phyloP scores from a whole-genome alignment of 2,113 vertebrate genomes.

The Gopherus flavomarginatus region DNA sequence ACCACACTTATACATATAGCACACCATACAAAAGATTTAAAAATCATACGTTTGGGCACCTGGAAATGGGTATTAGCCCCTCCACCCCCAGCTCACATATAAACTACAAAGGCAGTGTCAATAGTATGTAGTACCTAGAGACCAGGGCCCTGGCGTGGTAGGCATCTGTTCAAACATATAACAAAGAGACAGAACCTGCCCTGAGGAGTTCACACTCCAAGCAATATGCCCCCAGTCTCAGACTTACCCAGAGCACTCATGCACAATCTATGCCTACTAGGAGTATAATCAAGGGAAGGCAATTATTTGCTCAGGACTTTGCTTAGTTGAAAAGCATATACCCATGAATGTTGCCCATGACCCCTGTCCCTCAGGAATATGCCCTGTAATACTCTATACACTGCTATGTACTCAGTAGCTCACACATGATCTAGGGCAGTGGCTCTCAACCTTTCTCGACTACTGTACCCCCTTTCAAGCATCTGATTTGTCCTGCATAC shows the following conservation, averaged over 20 bases:
- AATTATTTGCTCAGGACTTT: background rate
- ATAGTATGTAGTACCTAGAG: background rate
- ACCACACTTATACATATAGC: background rate
- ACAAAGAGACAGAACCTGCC: background rate
- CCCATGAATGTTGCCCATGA: background rate
- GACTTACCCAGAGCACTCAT: background rate
- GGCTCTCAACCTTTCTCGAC: too few species aligned
- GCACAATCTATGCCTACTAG: background rate
- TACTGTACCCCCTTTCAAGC: too few species aligned
- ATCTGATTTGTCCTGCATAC: too few species aligned
- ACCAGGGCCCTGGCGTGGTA: background rate
- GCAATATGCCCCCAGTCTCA: background rate
- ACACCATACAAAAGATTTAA: background rate
- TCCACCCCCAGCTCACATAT: background rate
- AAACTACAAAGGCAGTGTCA: background rate
- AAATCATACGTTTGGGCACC: background rate
- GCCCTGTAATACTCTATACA: background rate
- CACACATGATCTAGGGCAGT: background rate
- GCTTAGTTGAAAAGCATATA: rapidly evolving
- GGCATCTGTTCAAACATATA: background rate
- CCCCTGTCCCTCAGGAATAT: background rate
- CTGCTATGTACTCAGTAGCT: background rate
- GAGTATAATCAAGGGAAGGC: background rate
- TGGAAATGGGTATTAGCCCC: background rate
- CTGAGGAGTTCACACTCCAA: background rate